Conservation (phyloP, 1,140 invertebrate species). For the Papilio aristodemus region DNA sequence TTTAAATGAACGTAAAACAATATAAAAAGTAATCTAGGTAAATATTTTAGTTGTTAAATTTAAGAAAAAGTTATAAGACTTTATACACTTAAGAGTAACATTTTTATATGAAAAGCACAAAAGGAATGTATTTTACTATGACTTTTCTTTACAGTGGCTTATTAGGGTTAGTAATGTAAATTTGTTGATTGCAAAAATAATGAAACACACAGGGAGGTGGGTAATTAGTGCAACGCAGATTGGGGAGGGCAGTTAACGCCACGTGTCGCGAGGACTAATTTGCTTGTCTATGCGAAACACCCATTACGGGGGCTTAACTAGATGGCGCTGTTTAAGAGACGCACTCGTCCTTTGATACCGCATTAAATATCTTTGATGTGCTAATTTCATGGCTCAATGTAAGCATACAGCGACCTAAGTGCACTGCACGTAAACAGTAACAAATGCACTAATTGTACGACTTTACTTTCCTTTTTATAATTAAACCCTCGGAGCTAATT, state of each 20-base stretch:
- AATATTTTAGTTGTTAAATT: too few relatives aligned
- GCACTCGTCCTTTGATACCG: slow-evolving; percentile 29
- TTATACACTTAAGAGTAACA: too few relatives aligned
- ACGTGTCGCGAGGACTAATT: slow-evolving; percentile 37
- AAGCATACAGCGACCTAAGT: slow-evolving; percentile 11
- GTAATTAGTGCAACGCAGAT: slow-evolving; percentile 31
- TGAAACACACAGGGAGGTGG: slow-evolving; percentile 30
- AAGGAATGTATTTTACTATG: background rate
- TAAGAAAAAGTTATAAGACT: too few relatives aligned
- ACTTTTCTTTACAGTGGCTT: slow-evolving; percentile 21
- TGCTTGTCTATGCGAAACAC: slow-evolving; percentile 34
- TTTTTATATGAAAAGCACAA: background rate
- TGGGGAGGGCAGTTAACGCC: slow-evolving; percentile 38
- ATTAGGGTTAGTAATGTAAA: slow-evolving; percentile 34
- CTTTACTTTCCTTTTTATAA: slow-evolving; percentile 17
- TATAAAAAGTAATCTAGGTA: too few relatives aligned
- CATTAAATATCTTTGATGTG: slow-evolving; percentile 34
- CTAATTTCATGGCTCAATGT: slow-evolving; percentile 28
- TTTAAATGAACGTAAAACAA: too few relatives aligned
- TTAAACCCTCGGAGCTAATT: slow-evolving; percentile 23
- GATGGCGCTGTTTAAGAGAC: slow-evolving; percentile 29
- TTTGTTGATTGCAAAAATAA: slow-evolving; percentile 33
- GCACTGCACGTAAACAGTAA: slow-evolving; percentile 19
- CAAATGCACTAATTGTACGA: slow-evolving; percentile 26
- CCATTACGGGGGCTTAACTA: slow-evolving; percentile 31